phyloP scores from a whole-genome alignment of 1,140 invertebrate genomes.

The Neoseiulus cucumeris region DNA sequence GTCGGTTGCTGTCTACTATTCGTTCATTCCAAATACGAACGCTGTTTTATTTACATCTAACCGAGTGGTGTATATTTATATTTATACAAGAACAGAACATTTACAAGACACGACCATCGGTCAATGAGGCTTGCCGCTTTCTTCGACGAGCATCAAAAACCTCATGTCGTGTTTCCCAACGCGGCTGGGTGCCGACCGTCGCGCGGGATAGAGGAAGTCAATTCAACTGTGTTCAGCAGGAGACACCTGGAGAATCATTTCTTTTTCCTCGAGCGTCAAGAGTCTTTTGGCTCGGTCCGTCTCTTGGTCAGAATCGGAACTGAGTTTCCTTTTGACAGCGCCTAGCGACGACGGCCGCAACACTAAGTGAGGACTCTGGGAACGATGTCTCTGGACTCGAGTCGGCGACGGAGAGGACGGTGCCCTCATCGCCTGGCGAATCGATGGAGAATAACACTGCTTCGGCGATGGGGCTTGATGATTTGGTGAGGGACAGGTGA shows the following conservation, averaged over 20 bases:
- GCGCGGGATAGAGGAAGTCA: too few species aligned
- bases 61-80: too few species aligned
- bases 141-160: too few species aligned
- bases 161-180: too few species aligned
- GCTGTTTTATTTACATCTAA: too few species aligned
- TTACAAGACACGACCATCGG: too few species aligned
- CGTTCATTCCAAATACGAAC: too few species aligned
- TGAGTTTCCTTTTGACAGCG: background rate
- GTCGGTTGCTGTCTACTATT: too few species aligned
- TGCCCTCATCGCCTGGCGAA: background rate
- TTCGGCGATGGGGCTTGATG: background rate
- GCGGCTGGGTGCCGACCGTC: too few species aligned
- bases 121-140: too few species aligned
- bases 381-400: background rate
- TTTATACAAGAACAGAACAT: too few species aligned
- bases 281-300: background rate
- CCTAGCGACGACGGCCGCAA: background rate
- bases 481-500: background rate
- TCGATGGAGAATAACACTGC: background rate
- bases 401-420: background rate
- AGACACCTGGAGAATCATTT: background rate
- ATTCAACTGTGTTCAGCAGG: background rate
- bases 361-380: constrained; percentile 1
- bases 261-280: background rate
- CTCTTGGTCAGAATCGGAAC: background rate